Percentiles rank a stretch among this genome's conserved stretches.
Conservation (phyloP, 2,888 invertebrate genomes). For the Sphinx pinastri region DNA sequence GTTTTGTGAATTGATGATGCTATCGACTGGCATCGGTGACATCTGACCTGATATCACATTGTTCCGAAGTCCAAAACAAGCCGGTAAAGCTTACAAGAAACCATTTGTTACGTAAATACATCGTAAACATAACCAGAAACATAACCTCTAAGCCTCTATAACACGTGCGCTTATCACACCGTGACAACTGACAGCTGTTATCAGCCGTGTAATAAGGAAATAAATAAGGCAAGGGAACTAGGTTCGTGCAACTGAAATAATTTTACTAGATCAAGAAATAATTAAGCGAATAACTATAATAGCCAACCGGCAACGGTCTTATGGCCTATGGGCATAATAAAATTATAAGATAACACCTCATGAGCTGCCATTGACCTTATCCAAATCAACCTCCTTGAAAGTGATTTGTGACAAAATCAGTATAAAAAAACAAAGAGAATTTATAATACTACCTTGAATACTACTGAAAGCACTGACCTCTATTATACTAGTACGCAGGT, state of each 20-base stretch:
- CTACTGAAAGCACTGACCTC: too few species aligned
- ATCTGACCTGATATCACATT: constrained; percentile 62
- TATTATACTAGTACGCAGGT: too few species aligned
- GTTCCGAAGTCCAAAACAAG: constrained; percentile 51
- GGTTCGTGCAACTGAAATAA: background rate
- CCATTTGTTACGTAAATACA: constrained; percentile 33
- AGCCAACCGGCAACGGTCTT: too few species aligned
- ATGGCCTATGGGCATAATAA: too few species aligned
- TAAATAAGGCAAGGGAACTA: background rate
- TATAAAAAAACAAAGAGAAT: too few species aligned
- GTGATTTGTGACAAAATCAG: too few species aligned
- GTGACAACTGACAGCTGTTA: constrained; percentile 2
- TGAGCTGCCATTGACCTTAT: too few species aligned
- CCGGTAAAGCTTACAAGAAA: constrained; percentile 35
- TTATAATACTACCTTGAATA: too few species aligned
- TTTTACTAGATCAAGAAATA: background rate
- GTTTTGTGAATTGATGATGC: constrained; percentile 36
- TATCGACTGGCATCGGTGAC: constrained; percentile 60
- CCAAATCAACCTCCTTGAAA: too few species aligned
- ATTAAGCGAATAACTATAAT: background rate
- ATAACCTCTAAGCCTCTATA: constrained; percentile 36
- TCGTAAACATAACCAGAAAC: constrained; percentile 50
- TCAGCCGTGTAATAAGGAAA: constrained; percentile 12
- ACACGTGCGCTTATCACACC: constrained; percentile 41
- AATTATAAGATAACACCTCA: too few species aligned